Evolutionary conservation across 2,888 invertebrate genomes (phyloP).

Genomic region (Lottia gigantea): DNA sequence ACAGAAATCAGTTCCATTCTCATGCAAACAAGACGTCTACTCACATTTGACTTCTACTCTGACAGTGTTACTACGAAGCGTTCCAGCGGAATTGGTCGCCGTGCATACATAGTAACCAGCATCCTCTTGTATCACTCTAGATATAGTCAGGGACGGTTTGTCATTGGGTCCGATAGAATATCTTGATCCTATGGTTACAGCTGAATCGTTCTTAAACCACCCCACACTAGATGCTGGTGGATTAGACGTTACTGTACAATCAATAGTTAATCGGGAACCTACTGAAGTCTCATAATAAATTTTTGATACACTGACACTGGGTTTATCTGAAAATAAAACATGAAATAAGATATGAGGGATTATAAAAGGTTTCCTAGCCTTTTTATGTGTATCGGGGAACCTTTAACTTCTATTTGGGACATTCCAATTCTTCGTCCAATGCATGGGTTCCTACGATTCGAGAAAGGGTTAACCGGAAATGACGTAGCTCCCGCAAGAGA

Average conservation of each 20-base stretch:
- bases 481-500: too few species aligned
- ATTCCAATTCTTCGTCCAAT: too few species aligned
- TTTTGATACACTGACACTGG: neutral
- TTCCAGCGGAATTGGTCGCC: neutral
- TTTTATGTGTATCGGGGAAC: too few species aligned
- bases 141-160: neutral
- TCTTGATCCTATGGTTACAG: neutral
- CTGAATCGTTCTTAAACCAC: neutral
- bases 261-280: neutral
- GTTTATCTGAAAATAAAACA: neutral
- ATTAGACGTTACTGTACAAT: neutral
- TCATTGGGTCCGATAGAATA: neutral
- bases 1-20: too few species aligned
- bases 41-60: neutral
- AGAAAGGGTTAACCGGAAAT: too few species aligned
- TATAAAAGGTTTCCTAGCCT: too few species aligned
- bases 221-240: neutral
- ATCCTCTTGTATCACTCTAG: neutral
- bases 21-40: neutral
- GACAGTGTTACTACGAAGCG: neutral
- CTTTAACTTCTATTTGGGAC: too few species aligned
- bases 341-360: neutral
- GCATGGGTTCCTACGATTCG: too few species aligned
- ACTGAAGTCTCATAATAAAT: neutral
- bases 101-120: neutral